Percentiles rank a stretch among this genome's conserved stretches.
Evolutionary conservation across 2,113 vertebrate species (phyloP).

Genomic region (Pituophis catenifer): DNA sequence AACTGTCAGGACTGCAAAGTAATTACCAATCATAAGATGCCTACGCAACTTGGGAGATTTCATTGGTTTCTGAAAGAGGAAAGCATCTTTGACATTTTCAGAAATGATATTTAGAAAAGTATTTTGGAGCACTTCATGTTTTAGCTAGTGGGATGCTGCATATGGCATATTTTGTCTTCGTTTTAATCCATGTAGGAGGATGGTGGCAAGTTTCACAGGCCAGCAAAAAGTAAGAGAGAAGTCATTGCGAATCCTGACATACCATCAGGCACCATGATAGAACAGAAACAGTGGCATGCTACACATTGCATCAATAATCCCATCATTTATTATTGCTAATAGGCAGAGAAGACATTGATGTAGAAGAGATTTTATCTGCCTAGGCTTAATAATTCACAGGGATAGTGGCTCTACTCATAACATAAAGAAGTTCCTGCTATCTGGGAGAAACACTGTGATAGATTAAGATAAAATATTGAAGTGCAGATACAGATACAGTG

Average conservation of each 20-base stretch:
- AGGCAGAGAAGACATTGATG: neutral
- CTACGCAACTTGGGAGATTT: slow-evolving; percentile 16
- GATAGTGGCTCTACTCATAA: neutral
- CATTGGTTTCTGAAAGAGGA: slow-evolving; percentile 27
- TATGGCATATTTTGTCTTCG: neutral
- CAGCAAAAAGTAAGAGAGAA: neutral
- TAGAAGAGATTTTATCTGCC: neutral
- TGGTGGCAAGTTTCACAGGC: neutral
- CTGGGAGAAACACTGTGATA: neutral
- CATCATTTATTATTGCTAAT: neutral
- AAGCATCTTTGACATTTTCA: slow-evolving; percentile 15
- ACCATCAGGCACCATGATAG: neutral
- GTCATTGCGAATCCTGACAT: neutral
- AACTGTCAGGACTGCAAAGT: neutral
- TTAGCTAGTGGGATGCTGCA: neutral
- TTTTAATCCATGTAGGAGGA: neutral
- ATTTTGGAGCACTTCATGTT: neutral
- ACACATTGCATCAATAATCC: neutral
- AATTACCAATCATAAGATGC: slow-evolving; percentile 21
- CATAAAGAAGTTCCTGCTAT: neutral
- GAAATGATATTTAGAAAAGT: slow-evolving; percentile 1
- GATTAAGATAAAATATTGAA: neutral
- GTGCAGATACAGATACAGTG: neutral
- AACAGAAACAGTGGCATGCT: neutral
- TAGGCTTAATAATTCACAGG: neutral